Conservation (phyloP, 2,113 vertebrate species). For the Chaetodon trifascialis region DNA sequence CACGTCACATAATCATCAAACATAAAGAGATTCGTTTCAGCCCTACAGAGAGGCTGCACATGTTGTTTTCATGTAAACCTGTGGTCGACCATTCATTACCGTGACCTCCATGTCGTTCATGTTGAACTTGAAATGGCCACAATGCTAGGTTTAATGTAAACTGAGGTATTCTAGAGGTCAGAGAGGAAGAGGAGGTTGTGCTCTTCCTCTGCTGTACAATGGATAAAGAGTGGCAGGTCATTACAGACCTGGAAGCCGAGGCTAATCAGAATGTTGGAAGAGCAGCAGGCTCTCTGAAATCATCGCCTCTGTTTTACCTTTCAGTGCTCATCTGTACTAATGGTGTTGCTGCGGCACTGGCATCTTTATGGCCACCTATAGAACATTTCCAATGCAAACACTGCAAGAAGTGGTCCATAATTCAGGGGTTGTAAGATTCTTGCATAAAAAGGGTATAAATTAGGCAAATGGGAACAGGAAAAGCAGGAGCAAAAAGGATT, state of each 20-base stretch:
- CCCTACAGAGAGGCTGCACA: background rate
- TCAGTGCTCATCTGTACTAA: constrained; percentile 75
- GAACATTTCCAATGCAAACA: constrained; percentile 65
- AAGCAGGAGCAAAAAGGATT: constrained; percentile 24
- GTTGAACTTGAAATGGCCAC: background rate
- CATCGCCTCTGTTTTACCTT: constrained; percentile 72
- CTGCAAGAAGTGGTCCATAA: constrained; percentile 49
- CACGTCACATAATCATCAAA: too few relatives aligned
- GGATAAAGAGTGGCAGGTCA: constrained; percentile 80
- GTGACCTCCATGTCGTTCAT: background rate
- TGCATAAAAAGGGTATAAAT: constrained; percentile 48
- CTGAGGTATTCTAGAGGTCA: constrained; percentile 10
- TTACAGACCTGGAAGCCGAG: constrained; percentile 60
- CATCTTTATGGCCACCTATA: constrained; percentile 62
- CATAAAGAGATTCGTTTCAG: too few relatives aligned
- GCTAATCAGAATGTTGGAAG: constrained; percentile 25
- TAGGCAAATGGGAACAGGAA: constrained; percentile 18
- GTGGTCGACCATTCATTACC: background rate
- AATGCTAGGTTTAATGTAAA: constrained; percentile 15
- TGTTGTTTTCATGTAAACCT: background rate
- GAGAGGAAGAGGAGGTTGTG: background rate
- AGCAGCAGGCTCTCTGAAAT: constrained; percentile 59
- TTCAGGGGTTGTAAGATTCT: constrained; percentile 38
- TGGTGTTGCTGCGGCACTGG: constrained; percentile 60
- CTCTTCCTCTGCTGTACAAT: constrained; percentile 68